These are phyloP conservation scores for Lagocephalus sceleratus DNA, from an alignment of 2,797 vertebrate species.

Conservation along the genomic window DNA sequence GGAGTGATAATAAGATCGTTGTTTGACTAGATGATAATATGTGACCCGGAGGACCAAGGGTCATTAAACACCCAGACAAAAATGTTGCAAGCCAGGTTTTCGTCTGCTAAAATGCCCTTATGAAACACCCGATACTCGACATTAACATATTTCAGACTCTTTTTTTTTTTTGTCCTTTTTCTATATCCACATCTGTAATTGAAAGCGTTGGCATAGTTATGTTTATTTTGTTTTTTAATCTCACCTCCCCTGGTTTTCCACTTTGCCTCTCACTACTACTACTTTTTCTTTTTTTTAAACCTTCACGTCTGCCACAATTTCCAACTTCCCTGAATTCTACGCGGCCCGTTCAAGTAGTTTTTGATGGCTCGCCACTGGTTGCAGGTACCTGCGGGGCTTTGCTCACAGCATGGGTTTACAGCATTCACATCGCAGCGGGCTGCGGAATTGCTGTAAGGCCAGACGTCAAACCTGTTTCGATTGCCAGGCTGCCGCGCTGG, in stretches of 20 bases:
- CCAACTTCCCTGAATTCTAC: conserved; percentile 1
- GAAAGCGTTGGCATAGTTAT: too few relatives aligned
- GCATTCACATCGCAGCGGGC: conserved; percentile 45
- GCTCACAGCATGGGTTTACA: conserved; percentile 29
- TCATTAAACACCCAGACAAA: too few relatives aligned
- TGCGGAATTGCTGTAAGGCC: conserved; percentile 32
- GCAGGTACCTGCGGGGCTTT: conserved; percentile 29
- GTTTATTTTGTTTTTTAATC: too few relatives aligned
- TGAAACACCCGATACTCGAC: too few relatives aligned
- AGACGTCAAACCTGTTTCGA: conserved; percentile 35
- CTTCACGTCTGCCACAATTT: neutral
- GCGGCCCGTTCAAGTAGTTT: conserved; percentile 8
- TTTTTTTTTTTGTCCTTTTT: neutral
- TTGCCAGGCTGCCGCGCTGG: conserved; percentile 18
- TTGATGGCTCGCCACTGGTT: conserved; percentile 17
- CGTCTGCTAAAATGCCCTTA: too few relatives aligned
- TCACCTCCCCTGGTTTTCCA: too few relatives aligned
- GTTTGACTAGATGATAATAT: neutral
- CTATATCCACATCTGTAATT: too few relatives aligned
- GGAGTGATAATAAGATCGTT: neutral
- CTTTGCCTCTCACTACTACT: too few relatives aligned
- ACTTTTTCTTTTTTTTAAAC: neutral
- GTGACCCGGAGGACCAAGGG: neutral
- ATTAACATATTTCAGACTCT: neutral
- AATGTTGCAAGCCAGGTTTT: too few relatives aligned